Percentiles rank a stretch among this genome's conserved stretches.
Conservation (phyloP, 2,888 invertebrate genomes). For the Selenia dentaria region DNA sequence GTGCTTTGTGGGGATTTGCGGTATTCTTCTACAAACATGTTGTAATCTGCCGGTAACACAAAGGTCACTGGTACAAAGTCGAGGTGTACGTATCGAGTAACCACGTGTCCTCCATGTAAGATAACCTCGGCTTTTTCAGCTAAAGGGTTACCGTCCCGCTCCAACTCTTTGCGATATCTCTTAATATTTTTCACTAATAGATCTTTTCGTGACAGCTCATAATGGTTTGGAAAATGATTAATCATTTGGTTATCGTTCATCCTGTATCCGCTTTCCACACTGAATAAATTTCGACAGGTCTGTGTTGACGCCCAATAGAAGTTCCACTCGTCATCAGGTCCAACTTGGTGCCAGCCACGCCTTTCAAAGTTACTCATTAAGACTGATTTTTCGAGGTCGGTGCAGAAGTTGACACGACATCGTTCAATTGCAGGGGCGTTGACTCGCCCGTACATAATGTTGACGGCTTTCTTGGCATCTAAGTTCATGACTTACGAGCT, state of each 20-base stretch:
- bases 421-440: conserved; percentile 68
- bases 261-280: conserved; percentile 59
- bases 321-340: conserved; percentile 97
- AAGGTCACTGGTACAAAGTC: conserved; percentile 97
- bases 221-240: conserved; percentile 98
- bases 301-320: conserved; percentile 97
- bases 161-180: conserved; percentile 95
- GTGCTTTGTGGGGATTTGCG: conserved; percentile 96
- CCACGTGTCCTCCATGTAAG: conserved; percentile 85
- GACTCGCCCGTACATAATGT: conserved; percentile 75
- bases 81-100: conserved; percentile 90
- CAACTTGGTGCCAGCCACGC: conserved; percentile 89
- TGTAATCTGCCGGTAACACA: conserved; percentile 97
- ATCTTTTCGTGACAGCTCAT: conserved; percentile 97
- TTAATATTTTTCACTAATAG: conserved; percentile 98
- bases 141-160: conserved; percentile 94
- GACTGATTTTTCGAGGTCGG: conserved; percentile 62
- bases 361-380: conserved; percentile 62
- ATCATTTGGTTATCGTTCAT: conserved; percentile 95
- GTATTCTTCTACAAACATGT: conserved; percentile 98
- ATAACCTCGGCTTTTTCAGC: conserved; percentile 88
- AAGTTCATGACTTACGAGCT: conserved; percentile 51
- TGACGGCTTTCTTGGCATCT: conserved; percentile 62
- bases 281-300: conserved; percentile 95
- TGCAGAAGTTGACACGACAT: conserved; percentile 71